A percentile compares a stretch with the other conserved stretches of the same genome.
Conservation (phyloP, 2,888 invertebrate species). For the Phyllotreta cruciferae region DNA sequence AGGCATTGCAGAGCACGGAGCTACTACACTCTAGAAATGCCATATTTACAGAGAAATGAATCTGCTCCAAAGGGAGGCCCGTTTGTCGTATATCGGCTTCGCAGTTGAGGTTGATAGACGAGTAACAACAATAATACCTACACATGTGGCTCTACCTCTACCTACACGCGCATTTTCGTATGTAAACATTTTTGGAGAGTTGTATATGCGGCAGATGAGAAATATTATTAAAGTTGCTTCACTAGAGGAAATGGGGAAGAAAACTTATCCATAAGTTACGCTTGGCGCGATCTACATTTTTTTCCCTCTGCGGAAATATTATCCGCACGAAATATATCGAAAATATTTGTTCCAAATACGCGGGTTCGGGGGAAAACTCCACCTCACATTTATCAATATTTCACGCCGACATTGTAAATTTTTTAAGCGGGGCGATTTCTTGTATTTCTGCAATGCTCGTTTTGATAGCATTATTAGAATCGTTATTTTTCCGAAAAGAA, state of each 20-base stretch:
- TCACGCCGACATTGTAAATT: conserved; percentile 47
- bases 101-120: conserved; percentile 3
- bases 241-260: no score
- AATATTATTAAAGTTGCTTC: no score
- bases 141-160: not conserved
- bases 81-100: conserved; percentile 18
- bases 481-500: conserved; percentile 56
- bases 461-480: conserved; percentile 57
- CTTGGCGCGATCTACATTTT: no score
- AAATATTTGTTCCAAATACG: conserved; percentile 12
- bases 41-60: conserved; percentile 25
- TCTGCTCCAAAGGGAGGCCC: conserved; percentile 5
- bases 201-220: not conserved
- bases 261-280: no score
- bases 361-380: not conserved
- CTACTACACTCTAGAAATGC: conserved; percentile 15
- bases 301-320: no score
- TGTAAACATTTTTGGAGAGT: conserved; percentile 4
- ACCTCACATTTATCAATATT: conserved; percentile 46
- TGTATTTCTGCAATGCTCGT: conserved; percentile 50
- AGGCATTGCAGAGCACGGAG: conserved; percentile 15
- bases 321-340: no score
- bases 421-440: conserved; percentile 49
- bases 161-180: conserved; percentile 1
- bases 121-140: conserved; percentile 2